Evolutionary conservation across 2,888 invertebrate species (phyloP).

Genomic region (Dryomyza anilis): DNA sequence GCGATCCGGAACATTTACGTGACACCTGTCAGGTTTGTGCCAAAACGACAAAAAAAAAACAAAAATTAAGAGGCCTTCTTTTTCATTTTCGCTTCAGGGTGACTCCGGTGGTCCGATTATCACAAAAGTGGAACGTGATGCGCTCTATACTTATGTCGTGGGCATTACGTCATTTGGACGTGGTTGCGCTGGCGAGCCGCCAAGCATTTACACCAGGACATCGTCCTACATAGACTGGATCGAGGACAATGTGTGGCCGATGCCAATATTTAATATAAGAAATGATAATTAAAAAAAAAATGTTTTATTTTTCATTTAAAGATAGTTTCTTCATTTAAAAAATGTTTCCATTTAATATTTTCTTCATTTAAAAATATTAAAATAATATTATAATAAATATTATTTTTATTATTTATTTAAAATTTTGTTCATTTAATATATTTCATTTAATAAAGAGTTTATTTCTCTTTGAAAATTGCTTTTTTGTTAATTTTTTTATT

Average conservation of each 20-base stretch:
- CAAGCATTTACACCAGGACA: constrained; percentile 49
- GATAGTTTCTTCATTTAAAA: too few species aligned
- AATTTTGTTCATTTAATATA: too few species aligned
- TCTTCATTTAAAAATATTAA: too few species aligned
- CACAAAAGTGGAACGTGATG: constrained; percentile 32
- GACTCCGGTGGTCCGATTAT: constrained; percentile 40
- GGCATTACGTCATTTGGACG: constrained; percentile 44
- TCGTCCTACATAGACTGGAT: constrained; percentile 51
- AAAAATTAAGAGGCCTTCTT: too few species aligned
- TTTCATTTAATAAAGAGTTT: too few species aligned
- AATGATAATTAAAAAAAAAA: too few species aligned
- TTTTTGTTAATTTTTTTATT: too few species aligned
- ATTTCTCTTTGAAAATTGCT: too few species aligned
- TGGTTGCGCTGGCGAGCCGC: constrained; percentile 49
- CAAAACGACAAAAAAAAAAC: too few species aligned
- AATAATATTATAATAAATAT: too few species aligned
- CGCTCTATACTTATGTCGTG: constrained; percentile 31
- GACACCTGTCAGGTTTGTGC: constrained; percentile 36
- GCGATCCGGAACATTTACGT: constrained; percentile 32
- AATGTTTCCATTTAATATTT: too few species aligned
- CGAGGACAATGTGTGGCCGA: constrained; percentile 49
- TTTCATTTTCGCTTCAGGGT: constrained; percentile 25
- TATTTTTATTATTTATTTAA: too few species aligned
- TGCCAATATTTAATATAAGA: not conserved
- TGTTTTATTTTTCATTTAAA: not conserved